phyloP scores from a whole-genome alignment of 2,113 vertebrate genomes.

The Mola mola region DNA sequence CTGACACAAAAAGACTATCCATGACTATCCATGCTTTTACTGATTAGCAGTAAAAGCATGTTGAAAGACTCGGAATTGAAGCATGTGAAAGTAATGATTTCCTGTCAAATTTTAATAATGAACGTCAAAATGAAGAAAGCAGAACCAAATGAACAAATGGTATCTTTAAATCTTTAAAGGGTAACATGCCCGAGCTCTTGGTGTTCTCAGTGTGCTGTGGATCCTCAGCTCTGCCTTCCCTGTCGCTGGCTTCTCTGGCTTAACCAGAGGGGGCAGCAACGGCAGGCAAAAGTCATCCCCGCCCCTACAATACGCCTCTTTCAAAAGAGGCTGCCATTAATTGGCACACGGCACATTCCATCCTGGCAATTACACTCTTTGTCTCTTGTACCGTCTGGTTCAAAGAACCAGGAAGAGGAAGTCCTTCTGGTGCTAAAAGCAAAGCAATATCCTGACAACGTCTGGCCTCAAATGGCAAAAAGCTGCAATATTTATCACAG shows the following conservation, averaged over 20 bases:
- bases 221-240: conserved; percentile 49
- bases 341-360: conserved; percentile 66
- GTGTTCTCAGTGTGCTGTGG: conserved; percentile 16
- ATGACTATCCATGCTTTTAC: conserved; percentile 4
- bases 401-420: conserved; percentile 65
- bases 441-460: conserved; percentile 76
- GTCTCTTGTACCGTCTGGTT: conserved; percentile 54
- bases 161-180: too few species aligned
- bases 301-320: conserved; percentile 61
- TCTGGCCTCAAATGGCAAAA: conserved; percentile 64
- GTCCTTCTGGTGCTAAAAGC: conserved; percentile 75
- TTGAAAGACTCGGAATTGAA: conserved; percentile 25
- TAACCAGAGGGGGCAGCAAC: conserved; percentile 60
- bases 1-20: conserved; percentile 14
- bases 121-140: conserved; percentile 31
- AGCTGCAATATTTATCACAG: conserved; percentile 77
- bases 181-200: conserved; percentile 24
- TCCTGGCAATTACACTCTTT: conserved; percentile 69
- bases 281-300: conserved; percentile 60
- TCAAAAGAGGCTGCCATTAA: conserved; percentile 65
- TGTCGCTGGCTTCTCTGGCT: conserved; percentile 47
- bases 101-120: conserved; percentile 46
- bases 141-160: conserved; percentile 2
- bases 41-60: conserved; percentile 27
- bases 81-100: conserved; percentile 32